Base-by-base conservation (phyloP, 2,113 vertebrate species). In the Cavia porcellus region DNA sequence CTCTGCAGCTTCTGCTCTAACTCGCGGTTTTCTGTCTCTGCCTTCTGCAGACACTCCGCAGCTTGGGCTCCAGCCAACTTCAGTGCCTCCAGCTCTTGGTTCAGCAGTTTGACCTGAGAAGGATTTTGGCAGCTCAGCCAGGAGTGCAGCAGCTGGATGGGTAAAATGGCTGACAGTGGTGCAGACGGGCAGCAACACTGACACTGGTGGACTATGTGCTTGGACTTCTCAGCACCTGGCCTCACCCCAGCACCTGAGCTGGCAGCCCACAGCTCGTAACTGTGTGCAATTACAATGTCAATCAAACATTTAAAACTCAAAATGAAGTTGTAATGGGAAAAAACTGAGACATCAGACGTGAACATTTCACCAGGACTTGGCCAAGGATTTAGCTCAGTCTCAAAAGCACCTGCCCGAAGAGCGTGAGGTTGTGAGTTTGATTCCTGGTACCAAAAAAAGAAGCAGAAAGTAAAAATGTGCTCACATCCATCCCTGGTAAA, bases 71-170 rank as follows among this genome's bases (percentile, higher is more conserved):
- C 97, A 0, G 97, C 97, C 50, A 98, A 98, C 55, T 86, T 89
- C 61, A 98, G 93, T 7, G 98, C 96, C 45, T 98, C 98, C 19
- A 98, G 89, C 93, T 99, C 99, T 94, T 98, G 98, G 61, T 89
- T 98, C 72, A 99, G 95, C 28, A 99, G 95, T 83, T 99, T 98
- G 12, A 98, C 98, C 99, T 99, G 96, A 75, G 61, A 30, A 35
- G 86, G 12, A 66, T 94, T 14, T 68, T 4, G 30, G 38, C 13
- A 10, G 70, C 4, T 74, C 52, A 42, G 9, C 20, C 28, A 7
- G 42, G 72, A 45, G n/a, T 4, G 15, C 38, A 59, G 30, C 2
- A 9, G 22, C 52, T 47, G 55, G 64, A 50, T 14, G 24, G 19
- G 32, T 4, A 30, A 32, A 20, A 45, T 47, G 42, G 11, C 50